Conservation (phyloP, 92 coral and sea anemone genomes). For the Muricea muricata region DNA sequence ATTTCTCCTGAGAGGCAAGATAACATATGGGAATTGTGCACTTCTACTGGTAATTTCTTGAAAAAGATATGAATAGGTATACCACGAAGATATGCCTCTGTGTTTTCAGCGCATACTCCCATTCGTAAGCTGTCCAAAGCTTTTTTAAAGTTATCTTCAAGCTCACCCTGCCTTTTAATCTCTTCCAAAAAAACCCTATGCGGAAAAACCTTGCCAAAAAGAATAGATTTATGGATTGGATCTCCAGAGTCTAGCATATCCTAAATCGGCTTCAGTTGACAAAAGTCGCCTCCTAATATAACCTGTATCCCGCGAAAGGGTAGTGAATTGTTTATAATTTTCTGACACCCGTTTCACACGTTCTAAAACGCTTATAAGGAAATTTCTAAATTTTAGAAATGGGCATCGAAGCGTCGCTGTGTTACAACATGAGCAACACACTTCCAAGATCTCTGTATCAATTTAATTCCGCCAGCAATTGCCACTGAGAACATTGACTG, state of each 20-base stretch:
- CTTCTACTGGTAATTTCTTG: constrained; percentile 56
- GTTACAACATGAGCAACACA: too few relatives aligned
- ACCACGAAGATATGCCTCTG: not conserved
- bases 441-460: too few relatives aligned
- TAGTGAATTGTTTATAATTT: not conserved
- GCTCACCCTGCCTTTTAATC: not conserved
- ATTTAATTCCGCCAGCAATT: too few relatives aligned
- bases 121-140: not conserved
- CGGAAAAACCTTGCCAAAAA: not conserved
- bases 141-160: not conserved
- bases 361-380: too few relatives aligned
- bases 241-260: not conserved
- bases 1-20: constrained; percentile 52
- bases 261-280: not conserved
- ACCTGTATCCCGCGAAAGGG: not conserved
- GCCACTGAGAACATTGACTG: too few relatives aligned
- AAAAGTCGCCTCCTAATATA: not conserved
- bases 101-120: not conserved
- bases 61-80: constrained; percentile 59
- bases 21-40: constrained; percentile 46
- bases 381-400: too few relatives aligned
- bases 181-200: not conserved
- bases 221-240: not conserved
- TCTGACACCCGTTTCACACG: too few relatives aligned
- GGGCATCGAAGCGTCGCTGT: too few relatives aligned